Base-by-base conservation (phyloP, 2,888 invertebrate genomes). In the Criorhina ranunculi region DNA sequence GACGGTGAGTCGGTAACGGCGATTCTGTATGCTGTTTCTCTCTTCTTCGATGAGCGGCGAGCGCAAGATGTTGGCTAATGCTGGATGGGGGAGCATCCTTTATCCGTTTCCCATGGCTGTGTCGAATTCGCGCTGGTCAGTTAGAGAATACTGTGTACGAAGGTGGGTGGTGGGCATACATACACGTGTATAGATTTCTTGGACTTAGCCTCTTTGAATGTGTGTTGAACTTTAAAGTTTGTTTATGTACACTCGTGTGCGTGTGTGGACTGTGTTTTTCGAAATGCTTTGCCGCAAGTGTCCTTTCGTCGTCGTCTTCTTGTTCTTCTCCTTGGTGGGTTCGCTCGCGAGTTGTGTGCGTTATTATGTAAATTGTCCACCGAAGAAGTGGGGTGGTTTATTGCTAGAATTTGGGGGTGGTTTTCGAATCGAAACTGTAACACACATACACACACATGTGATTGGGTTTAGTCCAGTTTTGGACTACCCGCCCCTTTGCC, bases 291-390 rank as follows among this genome's bases (percentile, higher is more conserved):
- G 55, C 44, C 53, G 78, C 77, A 69, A 70, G 66, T 76, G 75
- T 76, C 70, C 53, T 70, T 70, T 76, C 51, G 70, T 35, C 37
- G 57, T 53, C 57, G 31, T 79, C 51, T 80, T 70, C 80, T 80
- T 70, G 51, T 55, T 53, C 62, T 72, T 66, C 64, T 82, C 59
- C 72, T 73, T 80, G 55, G 53, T 51, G 73, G 67, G 66, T 64
- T 19, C 37, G 40, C 55, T 83, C 83, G 83, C 79, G 83, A 83
- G 59, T 67, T 55, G 72, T 82, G 72, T 83, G 64, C 66, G 80
- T 78, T 72, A 66, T 72, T 85, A 85, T 85, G 85, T 85, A 85
- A 85, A 85, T 85, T 85, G 70, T 80, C 83, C 83, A 69, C 62
- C 62, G 40, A 79, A 73, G 69, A 49, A 55, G 62, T 59, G 70